These are phyloP conservation scores for Gallinago media DNA, from an alignment of 2,113 vertebrate species.

Conservation along the genomic window DNA sequence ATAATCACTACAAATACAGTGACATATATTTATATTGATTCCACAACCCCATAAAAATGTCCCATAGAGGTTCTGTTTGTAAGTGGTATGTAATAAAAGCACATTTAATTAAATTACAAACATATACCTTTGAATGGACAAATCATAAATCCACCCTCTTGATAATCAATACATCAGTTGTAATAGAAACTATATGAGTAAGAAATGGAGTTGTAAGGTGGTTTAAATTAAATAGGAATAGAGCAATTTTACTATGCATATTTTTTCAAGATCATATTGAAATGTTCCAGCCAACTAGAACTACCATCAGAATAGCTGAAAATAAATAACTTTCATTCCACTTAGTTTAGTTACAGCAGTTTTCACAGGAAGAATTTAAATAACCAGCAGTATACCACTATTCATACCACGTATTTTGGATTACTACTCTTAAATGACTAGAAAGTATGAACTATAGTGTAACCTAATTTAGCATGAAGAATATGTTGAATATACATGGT, in stretches of 20 bases:
- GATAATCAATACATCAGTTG: not conserved
- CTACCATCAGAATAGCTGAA: not conserved
- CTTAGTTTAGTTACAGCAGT: not conserved
- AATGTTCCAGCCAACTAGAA: not conserved
- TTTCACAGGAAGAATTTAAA: not conserved
- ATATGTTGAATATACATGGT: not conserved
- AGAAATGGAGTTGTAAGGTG: not conserved
- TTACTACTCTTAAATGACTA: not conserved
- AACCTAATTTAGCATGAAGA: not conserved
- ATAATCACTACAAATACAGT: not conserved
- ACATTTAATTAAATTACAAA: not conserved
- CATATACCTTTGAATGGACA: not conserved
- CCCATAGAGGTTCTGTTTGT: not conserved
- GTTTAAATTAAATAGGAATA: conserved; percentile 30
- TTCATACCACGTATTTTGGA: not conserved
- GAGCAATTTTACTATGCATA: not conserved
- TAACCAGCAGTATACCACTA: not conserved
- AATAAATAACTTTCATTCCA: not conserved
- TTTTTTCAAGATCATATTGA: not conserved
- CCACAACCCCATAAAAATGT: not conserved
- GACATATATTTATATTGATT: conserved; percentile 4
- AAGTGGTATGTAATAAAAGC: not conserved
- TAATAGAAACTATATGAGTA: not conserved
- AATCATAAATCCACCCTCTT: not conserved
- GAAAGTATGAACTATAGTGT: not conserved